phyloP scores from a whole-genome alignment of 2,797 vertebrate species.

The Sylvia borin region DNA sequence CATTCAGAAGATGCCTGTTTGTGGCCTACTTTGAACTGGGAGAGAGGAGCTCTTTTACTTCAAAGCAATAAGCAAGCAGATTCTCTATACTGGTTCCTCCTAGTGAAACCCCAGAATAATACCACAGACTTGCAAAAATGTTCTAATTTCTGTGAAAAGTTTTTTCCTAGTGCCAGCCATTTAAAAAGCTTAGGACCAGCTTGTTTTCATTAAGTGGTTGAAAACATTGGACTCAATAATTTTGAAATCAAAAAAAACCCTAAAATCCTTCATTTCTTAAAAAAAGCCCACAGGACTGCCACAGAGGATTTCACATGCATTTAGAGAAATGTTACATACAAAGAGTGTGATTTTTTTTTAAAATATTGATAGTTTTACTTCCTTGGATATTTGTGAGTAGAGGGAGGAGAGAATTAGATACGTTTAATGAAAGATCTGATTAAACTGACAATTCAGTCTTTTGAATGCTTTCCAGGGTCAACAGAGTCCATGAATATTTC shows the following conservation, averaged over 20 bases:
- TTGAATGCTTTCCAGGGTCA: background rate
- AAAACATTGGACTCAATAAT: background rate
- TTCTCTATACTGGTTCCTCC: background rate
- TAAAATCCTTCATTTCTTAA: background rate
- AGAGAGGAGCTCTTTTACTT: background rate
- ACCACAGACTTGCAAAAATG: background rate
- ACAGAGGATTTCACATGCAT: background rate
- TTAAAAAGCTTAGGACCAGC: background rate
- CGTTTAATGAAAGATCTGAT: background rate
- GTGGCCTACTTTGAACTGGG: background rate
- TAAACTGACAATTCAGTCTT: background rate
- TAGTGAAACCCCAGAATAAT: background rate
- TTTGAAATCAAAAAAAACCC: background rate
- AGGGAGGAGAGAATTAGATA: background rate
- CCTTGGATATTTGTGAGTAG: background rate
- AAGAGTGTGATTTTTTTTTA: rapidly evolving
- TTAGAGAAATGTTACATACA: background rate
- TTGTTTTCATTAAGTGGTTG: conserved; percentile 17
- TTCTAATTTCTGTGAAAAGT: background rate
- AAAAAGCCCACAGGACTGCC: background rate
- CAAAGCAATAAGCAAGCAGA: background rate
- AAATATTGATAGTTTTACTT: background rate
- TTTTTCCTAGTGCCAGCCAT: background rate
- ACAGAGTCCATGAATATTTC: background rate
- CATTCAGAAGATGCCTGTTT: background rate